Evolutionary conservation across 2,888 invertebrate genomes (phyloP), one percentile per base, ranked within the genome.

Genomic region (Hemaris fuciformis): DNA sequence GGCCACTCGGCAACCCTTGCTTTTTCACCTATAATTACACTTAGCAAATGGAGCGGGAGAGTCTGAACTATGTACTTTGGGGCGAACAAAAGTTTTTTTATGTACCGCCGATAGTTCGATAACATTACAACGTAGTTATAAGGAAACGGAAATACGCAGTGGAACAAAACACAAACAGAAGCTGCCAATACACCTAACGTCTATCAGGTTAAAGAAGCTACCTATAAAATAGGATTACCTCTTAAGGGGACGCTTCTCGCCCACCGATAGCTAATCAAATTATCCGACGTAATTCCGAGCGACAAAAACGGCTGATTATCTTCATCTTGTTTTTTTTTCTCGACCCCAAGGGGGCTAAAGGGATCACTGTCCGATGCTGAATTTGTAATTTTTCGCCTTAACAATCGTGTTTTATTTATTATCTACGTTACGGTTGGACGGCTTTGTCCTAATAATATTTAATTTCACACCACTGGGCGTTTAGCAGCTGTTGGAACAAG

Each of bases 261-360:
- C 85, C 82, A 84, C 87, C 85, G 81, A 87, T 87, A 84, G 80
- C 84, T 89, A 89, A 91, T 90, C 87, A 86, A 89, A 89, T 91
- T 89, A 90, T 84, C 83, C 80, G 68, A 69, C 79, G 86, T 88
- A 88, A 88, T 89, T 82, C 87, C 72, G 74, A 80, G 83, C 83
- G 87, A 87, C 86, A 89, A 89, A 88, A 89, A 88, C 80, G 85
- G 76, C 80, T 88, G 89, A 90, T 89, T 89, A 86, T 88, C 82
- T 83, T 70, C 76, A 75, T 78, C 79, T 80, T 83, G 75, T 84
- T 83, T 83, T 84, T n/a, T 86, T 84, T 78, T 80, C 67, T 68
- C 69, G 68, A 66, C 81, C 38, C 81, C 83, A 65, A 71, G 79
- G 80, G 84, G 79, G 73, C 76, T 77, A 79, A 79, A 79, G 69